Conservation (phyloP, 1,140 invertebrate genomes). For the Tenebrio molitor region DNA sequence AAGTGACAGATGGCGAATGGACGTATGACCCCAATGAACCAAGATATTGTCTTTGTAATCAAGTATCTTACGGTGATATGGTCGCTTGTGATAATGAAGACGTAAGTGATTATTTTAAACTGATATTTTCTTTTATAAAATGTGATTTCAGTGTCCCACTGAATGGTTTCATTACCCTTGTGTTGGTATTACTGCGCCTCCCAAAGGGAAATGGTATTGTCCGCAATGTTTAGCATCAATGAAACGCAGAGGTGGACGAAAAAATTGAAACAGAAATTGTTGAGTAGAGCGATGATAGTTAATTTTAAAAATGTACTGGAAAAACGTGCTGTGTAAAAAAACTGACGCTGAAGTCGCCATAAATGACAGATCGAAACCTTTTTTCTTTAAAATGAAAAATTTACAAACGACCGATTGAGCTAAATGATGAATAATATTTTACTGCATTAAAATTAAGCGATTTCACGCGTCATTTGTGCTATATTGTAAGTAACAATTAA, state of each 20-base stretch:
- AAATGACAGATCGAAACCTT: too few relatives aligned
- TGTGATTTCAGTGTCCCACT: constrained; percentile 86
- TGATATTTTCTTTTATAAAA: background rate
- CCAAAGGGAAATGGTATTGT: constrained; percentile 99
- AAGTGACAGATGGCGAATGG: constrained; percentile 72
- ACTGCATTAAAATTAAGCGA: too few relatives aligned
- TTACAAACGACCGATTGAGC: too few relatives aligned
- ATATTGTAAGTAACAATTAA: too few relatives aligned
- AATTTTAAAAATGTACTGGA: too few relatives aligned
- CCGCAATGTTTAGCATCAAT: constrained; percentile 93
- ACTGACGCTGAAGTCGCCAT: too few relatives aligned
- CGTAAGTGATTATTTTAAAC: constrained; percentile 71
- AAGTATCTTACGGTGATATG: constrained; percentile 99
- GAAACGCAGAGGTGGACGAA: constrained; percentile 84
- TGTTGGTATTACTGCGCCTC: constrained; percentile 94
- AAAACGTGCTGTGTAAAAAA: too few relatives aligned
- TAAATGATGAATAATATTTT: too few relatives aligned
- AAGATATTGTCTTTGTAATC: constrained; percentile 97
- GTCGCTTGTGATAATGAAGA: constrained; percentile 98
- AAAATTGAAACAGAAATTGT: constrained; percentile 63
- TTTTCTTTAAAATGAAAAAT: too few relatives aligned
- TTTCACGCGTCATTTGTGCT: too few relatives aligned
- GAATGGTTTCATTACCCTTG: constrained; percentile 99
- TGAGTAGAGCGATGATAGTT: too few relatives aligned
- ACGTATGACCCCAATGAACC: constrained; percentile 94